phyloP scores from a whole-genome alignment of 2,888 invertebrate genomes.

The Seladonia tumulorum region DNA sequence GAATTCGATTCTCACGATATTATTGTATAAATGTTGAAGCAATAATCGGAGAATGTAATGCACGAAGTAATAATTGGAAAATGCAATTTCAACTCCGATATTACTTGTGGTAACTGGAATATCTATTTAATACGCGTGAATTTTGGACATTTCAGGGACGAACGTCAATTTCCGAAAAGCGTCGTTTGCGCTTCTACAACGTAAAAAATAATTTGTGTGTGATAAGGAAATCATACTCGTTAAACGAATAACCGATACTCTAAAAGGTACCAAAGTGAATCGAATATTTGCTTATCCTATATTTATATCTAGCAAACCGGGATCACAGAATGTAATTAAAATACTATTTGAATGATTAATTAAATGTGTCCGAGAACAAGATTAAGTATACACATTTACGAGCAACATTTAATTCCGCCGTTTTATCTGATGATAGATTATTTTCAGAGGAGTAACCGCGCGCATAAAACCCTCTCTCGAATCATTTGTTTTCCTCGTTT shows the following conservation, averaged over 20 bases:
- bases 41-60: not conserved
- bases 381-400: not conserved
- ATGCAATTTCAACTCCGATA: not conserved
- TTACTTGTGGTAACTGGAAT: not conserved
- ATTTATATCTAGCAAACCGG: not conserved
- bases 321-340: not conserved
- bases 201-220: not conserved
- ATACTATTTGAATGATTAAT: not conserved
- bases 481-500: not conserved
- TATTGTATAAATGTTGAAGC: conserved; percentile 1
- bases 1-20: not conserved
- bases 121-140: not conserved
- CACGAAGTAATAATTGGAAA: not conserved
- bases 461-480: not conserved
- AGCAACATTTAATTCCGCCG: not conserved
- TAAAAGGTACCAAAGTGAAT: not conserved
- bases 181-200: not conserved
- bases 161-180: not conserved
- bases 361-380: not conserved
- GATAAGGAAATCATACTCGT: not conserved
- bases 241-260: not conserved
- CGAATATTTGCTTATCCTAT: not conserved
- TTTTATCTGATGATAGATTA: conserved; percentile 12
- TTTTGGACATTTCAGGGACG: not conserved
- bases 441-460: not conserved